A percentile compares a stretch with the other conserved stretches of the same genome.
Conservation (phyloP, 2,113 vertebrate species). For the Rissa tridactyla region DNA sequence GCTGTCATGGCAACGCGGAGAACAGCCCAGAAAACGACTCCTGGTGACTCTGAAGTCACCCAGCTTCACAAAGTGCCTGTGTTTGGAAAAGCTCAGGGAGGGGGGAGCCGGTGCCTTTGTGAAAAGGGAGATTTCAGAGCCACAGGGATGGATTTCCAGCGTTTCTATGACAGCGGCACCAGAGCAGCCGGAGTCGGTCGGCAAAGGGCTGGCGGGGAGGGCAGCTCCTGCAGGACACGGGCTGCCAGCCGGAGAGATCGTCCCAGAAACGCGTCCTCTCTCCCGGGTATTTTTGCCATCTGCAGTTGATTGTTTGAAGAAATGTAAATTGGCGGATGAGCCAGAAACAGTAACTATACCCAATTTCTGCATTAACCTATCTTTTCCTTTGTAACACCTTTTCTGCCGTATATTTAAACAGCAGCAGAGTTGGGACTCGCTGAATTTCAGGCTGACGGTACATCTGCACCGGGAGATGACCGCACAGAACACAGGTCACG, state of each 20-base stretch:
- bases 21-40: not conserved
- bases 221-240: not conserved
- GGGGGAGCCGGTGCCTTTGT: not conserved
- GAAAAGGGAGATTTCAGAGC: not conserved
- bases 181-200: accelerated
- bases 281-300: not conserved
- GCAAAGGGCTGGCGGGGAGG: not conserved
- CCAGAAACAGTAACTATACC: not conserved
- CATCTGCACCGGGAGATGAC: accelerated
- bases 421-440: not conserved
- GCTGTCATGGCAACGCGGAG: not conserved
- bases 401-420: accelerated
- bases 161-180: not conserved
- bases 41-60: not conserved
- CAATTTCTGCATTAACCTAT: not conserved
- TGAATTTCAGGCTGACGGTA: not conserved
- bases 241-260: not conserved
- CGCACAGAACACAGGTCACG: not conserved
- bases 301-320: not conserved
- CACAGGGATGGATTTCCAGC: not conserved
- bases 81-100: not conserved
- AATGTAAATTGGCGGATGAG: not conserved
- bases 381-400: not conserved
- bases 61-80: not conserved
- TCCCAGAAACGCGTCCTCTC: accelerated